These are phyloP conservation scores for Brachyptera risi DNA, from an alignment of 2,888 invertebrate species.

Conservation along the genomic window DNA sequence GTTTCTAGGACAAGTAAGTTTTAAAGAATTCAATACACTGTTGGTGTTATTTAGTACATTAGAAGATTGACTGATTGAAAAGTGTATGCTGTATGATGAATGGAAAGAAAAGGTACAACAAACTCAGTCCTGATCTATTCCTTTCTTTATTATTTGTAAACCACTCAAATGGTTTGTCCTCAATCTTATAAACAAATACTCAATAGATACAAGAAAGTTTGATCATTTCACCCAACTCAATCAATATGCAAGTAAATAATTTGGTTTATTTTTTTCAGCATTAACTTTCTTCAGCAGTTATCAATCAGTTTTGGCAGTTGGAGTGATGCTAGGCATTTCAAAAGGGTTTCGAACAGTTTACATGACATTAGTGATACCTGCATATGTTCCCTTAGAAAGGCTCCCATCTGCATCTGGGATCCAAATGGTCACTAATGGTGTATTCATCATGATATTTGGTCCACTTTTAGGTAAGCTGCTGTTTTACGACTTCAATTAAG, in stretches of 20 bases:
- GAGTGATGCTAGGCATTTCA: slow-evolving; percentile 58
- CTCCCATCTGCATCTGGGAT: slow-evolving; percentile 64
- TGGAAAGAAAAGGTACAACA: too few species aligned
- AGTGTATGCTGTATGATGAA: too few species aligned
- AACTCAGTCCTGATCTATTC: too few species aligned
- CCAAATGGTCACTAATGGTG: slow-evolving; percentile 65
- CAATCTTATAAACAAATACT: too few species aligned
- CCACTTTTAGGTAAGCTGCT: slow-evolving; percentile 34
- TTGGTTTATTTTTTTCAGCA: slow-evolving; percentile 40
- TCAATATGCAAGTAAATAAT: too few species aligned
- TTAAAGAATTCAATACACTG: not conserved
- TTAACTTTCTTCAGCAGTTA: slow-evolving; percentile 46
- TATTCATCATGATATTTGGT: slow-evolving; percentile 32
- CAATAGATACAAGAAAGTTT: too few species aligned
- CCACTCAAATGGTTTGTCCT: too few species aligned
- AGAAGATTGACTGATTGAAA: not conserved
- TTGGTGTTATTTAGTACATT: not conserved
- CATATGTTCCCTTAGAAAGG: slow-evolving; percentile 61
- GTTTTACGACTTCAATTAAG: not conserved
- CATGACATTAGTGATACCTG: slow-evolving; percentile 63
- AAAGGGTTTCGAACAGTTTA: slow-evolving; percentile 68
- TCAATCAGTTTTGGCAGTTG: slow-evolving; percentile 51
- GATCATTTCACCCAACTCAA: too few species aligned
- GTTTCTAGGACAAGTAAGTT: slow-evolving; percentile 59
- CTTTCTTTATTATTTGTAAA: too few species aligned